These are phyloP conservation scores for Drosophila erecta DNA, from an alignment of 1,140 invertebrate genomes.

Conservation along the genomic window DNA sequence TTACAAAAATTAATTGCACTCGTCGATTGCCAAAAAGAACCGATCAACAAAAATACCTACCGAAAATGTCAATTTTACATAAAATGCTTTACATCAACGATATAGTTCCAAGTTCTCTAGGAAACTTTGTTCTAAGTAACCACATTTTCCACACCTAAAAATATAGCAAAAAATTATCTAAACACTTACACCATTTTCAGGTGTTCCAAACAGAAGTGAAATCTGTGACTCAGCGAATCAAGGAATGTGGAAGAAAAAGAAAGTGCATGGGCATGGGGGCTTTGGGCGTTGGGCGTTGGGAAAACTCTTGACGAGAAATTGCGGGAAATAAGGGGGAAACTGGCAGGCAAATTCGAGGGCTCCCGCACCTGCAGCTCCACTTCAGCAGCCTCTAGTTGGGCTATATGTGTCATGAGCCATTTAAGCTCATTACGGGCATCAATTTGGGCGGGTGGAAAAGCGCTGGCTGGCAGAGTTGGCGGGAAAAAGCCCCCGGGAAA, in stretches of 20 bases:
- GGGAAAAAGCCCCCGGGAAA: slow-evolving; percentile 7
- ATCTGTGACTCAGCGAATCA: slow-evolving; percentile 10
- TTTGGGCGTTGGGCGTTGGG: neutral
- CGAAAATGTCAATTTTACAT: neutral
- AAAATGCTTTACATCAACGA: no score
- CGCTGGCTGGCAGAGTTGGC: neutral
- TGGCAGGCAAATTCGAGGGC: slow-evolving; percentile 30
- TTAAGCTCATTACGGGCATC: slow-evolving; percentile 84
- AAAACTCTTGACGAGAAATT: neutral
- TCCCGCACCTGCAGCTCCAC: slow-evolving; percentile 30
- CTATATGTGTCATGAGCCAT: slow-evolving; percentile 83
- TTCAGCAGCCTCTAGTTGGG: slow-evolving; percentile 23
- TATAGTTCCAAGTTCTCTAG: no score
- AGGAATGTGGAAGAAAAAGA: neutral
- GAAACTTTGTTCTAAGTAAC: no score
- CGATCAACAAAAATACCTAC: neutral
- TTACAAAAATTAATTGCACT: slow-evolving; percentile 3
- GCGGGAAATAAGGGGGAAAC: neutral
- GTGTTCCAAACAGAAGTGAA: neutral
- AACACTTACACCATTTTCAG: slow-evolving; percentile 10
- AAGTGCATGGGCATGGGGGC: neutral
- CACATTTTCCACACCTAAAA: no score
- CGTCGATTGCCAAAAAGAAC: neutral
- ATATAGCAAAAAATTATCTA: neutral
- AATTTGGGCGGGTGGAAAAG: slow-evolving; percentile 50